Evolutionary conservation across 2,797 vertebrate genomes (phyloP).

Genomic region (Sciaenops ocellatus): DNA sequence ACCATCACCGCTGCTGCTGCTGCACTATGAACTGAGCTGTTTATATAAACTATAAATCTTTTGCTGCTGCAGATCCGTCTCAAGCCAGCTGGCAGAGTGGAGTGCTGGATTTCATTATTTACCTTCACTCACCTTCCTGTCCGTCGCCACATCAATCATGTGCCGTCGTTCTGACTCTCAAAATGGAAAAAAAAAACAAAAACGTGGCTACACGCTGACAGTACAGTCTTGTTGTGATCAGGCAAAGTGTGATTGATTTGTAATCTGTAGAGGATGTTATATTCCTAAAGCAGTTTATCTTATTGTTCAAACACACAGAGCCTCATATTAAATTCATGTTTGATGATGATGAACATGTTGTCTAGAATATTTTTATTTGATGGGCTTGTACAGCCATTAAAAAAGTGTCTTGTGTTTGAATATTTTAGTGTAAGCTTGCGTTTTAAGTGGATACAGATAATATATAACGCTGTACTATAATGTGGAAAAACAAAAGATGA

Average conservation of each 20-base stretch:
- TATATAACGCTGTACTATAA: not conserved
- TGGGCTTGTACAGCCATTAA: not conserved
- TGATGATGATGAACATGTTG: no score
- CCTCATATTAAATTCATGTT: not conserved
- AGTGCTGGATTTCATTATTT: constrained; percentile 21
- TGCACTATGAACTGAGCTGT: not conserved
- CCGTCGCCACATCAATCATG: constrained; percentile 15
- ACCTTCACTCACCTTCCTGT: constrained; percentile 23
- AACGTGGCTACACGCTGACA: not conserved
- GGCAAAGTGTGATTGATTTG: not conserved
- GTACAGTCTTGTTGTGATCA: not conserved
- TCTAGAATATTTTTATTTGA: not conserved
- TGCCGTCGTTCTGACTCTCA: not conserved
- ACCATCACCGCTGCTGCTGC: not conserved
- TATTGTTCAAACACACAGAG: no score
- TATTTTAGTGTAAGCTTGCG: not conserved
- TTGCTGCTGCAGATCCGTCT: constrained; percentile 3
- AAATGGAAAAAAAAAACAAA: not conserved
- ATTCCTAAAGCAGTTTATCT: no score
- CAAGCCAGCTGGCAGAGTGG: constrained; percentile 10
- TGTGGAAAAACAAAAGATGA: not conserved
- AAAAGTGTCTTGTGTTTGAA: not conserved
- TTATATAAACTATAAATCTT: not conserved
- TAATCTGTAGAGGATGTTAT: not conserved
- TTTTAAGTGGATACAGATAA: not conserved